These are phyloP conservation scores for Numenius phaeopus DNA, from an alignment of 2,797 vertebrate genomes.

Conservation along the genomic window DNA sequence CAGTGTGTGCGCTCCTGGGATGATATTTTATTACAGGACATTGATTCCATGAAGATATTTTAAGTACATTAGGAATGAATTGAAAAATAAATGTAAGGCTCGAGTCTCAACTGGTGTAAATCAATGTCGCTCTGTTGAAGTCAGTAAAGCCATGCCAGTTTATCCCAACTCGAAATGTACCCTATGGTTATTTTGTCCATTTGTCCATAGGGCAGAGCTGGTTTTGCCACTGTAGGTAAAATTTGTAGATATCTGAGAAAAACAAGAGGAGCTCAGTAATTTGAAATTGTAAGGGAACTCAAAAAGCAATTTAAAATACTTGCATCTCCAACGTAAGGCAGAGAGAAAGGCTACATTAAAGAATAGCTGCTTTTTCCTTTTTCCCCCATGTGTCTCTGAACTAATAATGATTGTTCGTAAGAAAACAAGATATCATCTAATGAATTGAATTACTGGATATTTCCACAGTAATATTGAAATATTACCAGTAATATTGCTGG, in stretches of 20 bases:
- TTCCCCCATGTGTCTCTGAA: background rate
- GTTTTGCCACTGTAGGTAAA: background rate
- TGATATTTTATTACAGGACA: slow-evolving; percentile 21
- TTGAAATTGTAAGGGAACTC: background rate
- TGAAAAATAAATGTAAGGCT: background rate
- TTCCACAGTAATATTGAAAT: background rate
- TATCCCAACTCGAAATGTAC: background rate
- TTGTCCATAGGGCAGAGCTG: background rate
- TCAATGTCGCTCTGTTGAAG: background rate
- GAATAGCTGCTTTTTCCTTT: background rate
- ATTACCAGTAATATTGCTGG: too few species aligned
- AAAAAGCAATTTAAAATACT: background rate
- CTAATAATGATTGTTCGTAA: background rate
- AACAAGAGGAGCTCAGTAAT: background rate
- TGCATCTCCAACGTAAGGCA: background rate
- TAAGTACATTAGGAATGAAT: background rate
- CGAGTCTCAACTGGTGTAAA: background rate
- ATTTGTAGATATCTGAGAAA: background rate
- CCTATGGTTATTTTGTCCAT: background rate
- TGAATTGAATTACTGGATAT: background rate
- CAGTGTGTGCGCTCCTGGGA: background rate
- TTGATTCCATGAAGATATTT: slow-evolving; percentile 36
- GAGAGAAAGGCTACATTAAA: background rate
- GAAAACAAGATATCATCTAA: background rate
- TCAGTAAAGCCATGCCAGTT: background rate